A percentile compares a stretch with the other conserved stretches of the same genome.
Conservation (phyloP, 2,888 invertebrate genomes). For the Netelia melanura region DNA sequence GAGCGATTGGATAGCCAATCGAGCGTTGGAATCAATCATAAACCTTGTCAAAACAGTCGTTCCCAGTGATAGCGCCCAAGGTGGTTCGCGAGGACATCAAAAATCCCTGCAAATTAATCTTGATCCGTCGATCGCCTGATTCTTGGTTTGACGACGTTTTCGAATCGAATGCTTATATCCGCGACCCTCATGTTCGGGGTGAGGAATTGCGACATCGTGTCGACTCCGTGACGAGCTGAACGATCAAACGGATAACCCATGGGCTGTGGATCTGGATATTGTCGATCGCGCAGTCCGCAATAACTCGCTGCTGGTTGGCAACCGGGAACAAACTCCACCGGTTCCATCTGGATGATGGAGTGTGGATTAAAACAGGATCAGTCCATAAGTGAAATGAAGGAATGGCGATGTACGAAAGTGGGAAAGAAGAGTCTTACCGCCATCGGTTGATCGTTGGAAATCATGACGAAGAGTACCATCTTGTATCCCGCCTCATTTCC, state of each 20-base stretch:
- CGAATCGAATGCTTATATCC: conserved; percentile 88
- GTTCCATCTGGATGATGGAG: conserved; percentile 73
- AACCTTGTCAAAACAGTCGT: too few species aligned
- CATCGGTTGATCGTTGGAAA: conserved; percentile 90
- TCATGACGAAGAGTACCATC: conserved; percentile 91
- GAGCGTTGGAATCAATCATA: too few species aligned
- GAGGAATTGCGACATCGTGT: conserved; percentile 88
- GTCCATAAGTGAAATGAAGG: too few species aligned
- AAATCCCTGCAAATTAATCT: too few species aligned
- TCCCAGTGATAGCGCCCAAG: too few species aligned
- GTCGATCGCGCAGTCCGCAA: conserved; percentile 91
- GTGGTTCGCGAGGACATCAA: too few species aligned
- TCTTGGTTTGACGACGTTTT: conserved; percentile 86
- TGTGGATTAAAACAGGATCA: not conserved
- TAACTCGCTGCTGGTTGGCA: conserved; percentile 92
- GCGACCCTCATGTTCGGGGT: conserved; percentile 90
- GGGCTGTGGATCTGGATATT: conserved; percentile 92
- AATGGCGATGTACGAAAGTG: not conserved
- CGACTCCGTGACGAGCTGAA: conserved; percentile 86
- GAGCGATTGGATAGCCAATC: too few species aligned
- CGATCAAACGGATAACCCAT: conserved; percentile 95
- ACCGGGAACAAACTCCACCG: conserved; percentile 65
- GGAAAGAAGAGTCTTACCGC: conserved; percentile 83
- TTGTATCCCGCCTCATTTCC: conserved; percentile 89
- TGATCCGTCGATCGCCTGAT: too few species aligned